Base-by-base conservation (phyloP, 2,113 vertebrate species). In the Heloderma charlesbogerti region DNA sequence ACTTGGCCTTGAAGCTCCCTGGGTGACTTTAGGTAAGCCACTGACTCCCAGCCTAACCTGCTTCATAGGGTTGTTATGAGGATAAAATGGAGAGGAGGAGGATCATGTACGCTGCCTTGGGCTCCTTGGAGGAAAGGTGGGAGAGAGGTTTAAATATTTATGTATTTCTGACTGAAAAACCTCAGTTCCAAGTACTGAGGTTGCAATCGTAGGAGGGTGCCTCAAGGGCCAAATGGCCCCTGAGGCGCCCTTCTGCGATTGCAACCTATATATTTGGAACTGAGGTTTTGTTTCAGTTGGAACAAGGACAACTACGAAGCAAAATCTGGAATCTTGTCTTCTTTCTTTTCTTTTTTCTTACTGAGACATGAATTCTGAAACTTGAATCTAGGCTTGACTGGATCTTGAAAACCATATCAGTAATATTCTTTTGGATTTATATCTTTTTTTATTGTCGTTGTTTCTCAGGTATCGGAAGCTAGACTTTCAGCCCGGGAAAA, bases 381-480 rank as follows among this genome's bases (percentile, higher is more conserved):
- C 13, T 27, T 48, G 81, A 37, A 77, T 25, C 29, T 4, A 10
- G 31, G 9, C 22, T 10, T 72, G 66, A 31, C 27, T 7, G n/a
- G 40, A 57, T 43, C 27, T 74, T 82, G 48, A 63, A 84, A 89
- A 57, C 18, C 12, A 20, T 54, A 54, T 66, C 20, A 54, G 3
- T 54, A 43, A 84, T 60, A 13, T 43, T 89, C 40, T 10, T 78
- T 66, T 60, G 31, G 15, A 87, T 74, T 37, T 57, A 9, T 31
- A 77, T 0, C 0, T 71, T 4, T 75, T 4, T 84, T 78, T 16
- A 27, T 1, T 25, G 0, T 37, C 2, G 51, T 20, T 86, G 5
- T 95, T 91, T 96, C 95, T n/a, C 93, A 99, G 99, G 97, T 99
- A 88, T 99, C 99, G 0, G 97, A 97, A 95, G 92, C 95, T 5